phyloP scores from a whole-genome alignment of 2,797 vertebrate genomes.

The Crossoptilon crossoptilon region DNA sequence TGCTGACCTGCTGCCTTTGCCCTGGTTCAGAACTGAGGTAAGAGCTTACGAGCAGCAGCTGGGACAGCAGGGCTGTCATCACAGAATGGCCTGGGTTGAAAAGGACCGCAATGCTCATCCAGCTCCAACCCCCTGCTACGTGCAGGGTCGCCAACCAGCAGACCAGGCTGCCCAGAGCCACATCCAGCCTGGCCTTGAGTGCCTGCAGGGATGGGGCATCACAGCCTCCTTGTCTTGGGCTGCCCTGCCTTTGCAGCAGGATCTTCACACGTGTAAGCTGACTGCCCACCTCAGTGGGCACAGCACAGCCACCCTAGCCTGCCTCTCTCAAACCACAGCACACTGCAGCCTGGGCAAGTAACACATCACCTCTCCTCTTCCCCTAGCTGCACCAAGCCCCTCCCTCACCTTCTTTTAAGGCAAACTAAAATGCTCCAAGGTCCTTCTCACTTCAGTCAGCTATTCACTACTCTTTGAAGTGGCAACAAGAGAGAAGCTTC shows the following conservation, averaged over 20 bases:
- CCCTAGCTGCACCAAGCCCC: neutral
- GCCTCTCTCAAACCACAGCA: fast-evolving
- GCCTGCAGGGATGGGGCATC: no score
- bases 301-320: neutral
- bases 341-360: neutral
- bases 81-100: no score
- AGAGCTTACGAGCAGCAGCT: fast-evolving
- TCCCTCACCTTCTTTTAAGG: neutral
- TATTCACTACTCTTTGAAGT: fast-evolving
- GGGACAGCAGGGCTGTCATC: neutral
- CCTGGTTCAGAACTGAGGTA: fast-evolving
- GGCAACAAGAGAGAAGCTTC: neutral
- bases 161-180: no score
- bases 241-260: neutral
- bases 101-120: no score
- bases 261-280: fast-evolving
- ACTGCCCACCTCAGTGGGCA: fast-evolving
- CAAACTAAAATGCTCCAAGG: neutral
- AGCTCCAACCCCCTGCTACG: no score
- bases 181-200: no score
- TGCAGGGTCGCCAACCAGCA: no score
- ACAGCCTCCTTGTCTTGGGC: neutral
- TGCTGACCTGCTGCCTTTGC: neutral
- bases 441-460: neutral
- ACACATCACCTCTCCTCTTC: neutral